Evolutionary conservation across 2,888 invertebrate genomes (phyloP).

Genomic region (Nomada fucata): DNA sequence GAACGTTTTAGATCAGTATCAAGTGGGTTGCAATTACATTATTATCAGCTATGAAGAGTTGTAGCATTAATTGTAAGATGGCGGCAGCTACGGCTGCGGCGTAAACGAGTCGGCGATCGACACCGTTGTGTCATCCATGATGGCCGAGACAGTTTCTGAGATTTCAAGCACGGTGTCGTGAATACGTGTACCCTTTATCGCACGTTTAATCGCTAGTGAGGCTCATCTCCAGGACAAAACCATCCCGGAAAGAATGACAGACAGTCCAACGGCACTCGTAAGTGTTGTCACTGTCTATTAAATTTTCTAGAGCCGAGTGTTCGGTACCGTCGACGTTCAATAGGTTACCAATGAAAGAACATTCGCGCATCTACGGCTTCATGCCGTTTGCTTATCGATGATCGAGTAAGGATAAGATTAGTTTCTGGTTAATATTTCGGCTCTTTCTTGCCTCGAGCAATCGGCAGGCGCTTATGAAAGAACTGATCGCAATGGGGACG

Average conservation of each 20-base stretch:
- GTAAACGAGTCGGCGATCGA: slow-evolving; percentile 58
- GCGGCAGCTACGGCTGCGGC: slow-evolving; percentile 50
- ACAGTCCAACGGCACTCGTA: slow-evolving; percentile 74
- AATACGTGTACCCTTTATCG: slow-evolving; percentile 62
- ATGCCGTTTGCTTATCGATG: not conserved
- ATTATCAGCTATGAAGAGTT: not conserved
- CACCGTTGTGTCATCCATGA: slow-evolving; percentile 62
- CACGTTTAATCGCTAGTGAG: slow-evolving; percentile 56
- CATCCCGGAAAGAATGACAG: slow-evolving; percentile 69
- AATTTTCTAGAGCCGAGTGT: slow-evolving; percentile 47
- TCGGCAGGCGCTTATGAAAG: slow-evolving; percentile 29
- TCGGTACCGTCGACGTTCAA: slow-evolving; percentile 32
- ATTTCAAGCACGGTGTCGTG: slow-evolving; percentile 69
- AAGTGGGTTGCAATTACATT: not conserved
- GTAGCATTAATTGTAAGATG: slow-evolving; percentile 45
- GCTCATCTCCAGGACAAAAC: slow-evolving; percentile 31
- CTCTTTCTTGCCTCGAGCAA: not conserved
- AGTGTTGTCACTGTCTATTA: slow-evolving; percentile 72
- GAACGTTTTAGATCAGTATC: not conserved
- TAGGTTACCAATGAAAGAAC: slow-evolving; percentile 50
- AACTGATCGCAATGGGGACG: slow-evolving; percentile 46
- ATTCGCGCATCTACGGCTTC: slow-evolving; percentile 31
- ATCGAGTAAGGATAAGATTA: not conserved
- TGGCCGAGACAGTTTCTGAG: slow-evolving; percentile 69
- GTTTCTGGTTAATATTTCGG: not conserved